Evolutionary conservation across 2,888 invertebrate genomes (phyloP).

Genomic region (Cephus pulcher): DNA sequence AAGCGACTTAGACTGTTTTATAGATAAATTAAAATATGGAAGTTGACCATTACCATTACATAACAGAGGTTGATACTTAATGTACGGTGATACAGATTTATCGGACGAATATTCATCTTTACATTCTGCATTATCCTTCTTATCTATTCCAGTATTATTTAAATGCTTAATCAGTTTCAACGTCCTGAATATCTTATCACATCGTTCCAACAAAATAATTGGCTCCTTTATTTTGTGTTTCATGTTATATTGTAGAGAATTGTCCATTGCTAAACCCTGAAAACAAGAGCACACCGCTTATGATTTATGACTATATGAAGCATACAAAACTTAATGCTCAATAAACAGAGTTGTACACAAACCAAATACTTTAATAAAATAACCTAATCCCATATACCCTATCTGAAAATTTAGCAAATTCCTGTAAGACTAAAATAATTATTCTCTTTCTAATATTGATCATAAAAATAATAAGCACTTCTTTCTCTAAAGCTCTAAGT

Average conservation of each 20-base stretch:
- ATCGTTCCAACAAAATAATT: conserved; percentile 48
- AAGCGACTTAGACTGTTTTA: conserved; percentile 44
- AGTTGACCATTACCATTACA: conserved; percentile 42
- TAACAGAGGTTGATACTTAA: conserved; percentile 42
- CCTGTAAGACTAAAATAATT: neutral
- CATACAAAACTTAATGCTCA: neutral
- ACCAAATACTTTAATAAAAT: neutral
- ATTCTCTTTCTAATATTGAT: neutral
- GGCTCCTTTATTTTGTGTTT: conserved; percentile 44
- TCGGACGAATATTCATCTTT: neutral
- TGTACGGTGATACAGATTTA: conserved; percentile 26
- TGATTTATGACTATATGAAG: neutral
- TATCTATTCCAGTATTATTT: neutral
- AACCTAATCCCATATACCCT: too few species aligned
- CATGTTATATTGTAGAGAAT: conserved; percentile 12
- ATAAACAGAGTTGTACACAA: neutral
- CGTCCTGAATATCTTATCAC: conserved; percentile 64
- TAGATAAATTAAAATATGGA: conserved; percentile 52
- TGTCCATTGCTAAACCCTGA: conserved; percentile 24
- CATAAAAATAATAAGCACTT: neutral
- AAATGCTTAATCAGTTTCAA: conserved; percentile 45
- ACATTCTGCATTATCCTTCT: neutral
- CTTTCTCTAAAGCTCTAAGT: neutral
- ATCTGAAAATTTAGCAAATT: too few species aligned
- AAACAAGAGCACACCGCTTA: neutral